A percentile compares a stretch with the other conserved stretches of the same genome.
These are phyloP conservation scores for Spongilla lacustris DNA, from an alignment of 37 sponge, comb jelly and placozoan species.

Conservation along the genomic window DNA sequence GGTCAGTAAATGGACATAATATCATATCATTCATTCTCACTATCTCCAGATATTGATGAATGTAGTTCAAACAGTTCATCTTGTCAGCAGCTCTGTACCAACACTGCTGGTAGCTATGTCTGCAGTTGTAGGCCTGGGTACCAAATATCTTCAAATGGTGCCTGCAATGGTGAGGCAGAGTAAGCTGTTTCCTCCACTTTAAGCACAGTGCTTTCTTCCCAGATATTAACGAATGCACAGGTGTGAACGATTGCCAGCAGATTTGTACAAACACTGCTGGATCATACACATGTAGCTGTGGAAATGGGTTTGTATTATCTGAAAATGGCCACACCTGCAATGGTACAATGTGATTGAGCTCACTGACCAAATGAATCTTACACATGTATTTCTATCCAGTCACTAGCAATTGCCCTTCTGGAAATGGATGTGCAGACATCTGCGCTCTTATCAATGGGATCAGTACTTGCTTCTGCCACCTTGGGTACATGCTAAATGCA, in stretches of 20 bases:
- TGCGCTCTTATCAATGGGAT: not conserved
- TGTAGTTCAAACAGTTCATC: constrained; percentile 2
- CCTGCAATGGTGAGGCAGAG: not conserved
- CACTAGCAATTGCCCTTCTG: not conserved
- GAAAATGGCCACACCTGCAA: not conserved
- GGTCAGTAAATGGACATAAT: constrained; percentile 31
- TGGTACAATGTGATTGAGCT: not conserved
- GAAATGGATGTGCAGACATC: not conserved
- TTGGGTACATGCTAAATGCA: not conserved
- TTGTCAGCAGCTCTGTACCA: constrained; percentile 23
- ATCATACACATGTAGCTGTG: constrained; percentile 18
- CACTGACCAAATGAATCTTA: not conserved
- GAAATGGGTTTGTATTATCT: not conserved
- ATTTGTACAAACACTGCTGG: constrained; percentile 38
- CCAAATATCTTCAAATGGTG: not conserved
- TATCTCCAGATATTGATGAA: constrained; percentile 38
- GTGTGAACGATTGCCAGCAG: constrained; percentile 14
- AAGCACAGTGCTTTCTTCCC: not conserved
- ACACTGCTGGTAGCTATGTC: constrained; percentile 28
- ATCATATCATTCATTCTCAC: not conserved
- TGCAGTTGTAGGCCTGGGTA: constrained; percentile 14
- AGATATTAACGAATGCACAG: constrained; percentile 28
- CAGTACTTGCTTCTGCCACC: not conserved
- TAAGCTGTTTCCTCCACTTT: not conserved
- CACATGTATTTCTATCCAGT: not conserved